phyloP scores from a whole-genome alignment of 2,888 invertebrate genomes.

The Bembecia ichneumoniformis region DNA sequence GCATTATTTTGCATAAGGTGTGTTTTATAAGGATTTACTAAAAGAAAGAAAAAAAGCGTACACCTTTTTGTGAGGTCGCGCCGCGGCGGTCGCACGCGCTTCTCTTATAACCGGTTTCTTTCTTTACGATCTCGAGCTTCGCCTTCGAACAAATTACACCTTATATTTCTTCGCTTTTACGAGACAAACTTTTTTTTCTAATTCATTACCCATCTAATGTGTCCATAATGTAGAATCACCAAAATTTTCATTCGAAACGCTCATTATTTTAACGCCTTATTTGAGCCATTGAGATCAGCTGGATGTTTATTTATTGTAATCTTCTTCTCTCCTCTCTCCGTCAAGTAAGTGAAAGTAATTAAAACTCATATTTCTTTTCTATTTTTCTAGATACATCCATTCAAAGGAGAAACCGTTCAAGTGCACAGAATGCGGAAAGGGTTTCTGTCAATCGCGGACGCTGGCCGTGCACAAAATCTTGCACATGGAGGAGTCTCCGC shows the following conservation, averaged over 20 bases:
- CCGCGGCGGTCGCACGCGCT: slow-evolving; percentile 64
- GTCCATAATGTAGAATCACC: slow-evolving; percentile 41
- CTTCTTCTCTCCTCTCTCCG: slow-evolving; percentile 17
- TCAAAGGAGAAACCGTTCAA: slow-evolving; percentile 99
- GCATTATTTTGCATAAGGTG: slow-evolving; percentile 13
- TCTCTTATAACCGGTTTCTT: slow-evolving; percentile 57
- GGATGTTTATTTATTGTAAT: slow-evolving; percentile 33
- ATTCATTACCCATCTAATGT: slow-evolving; percentile 54
- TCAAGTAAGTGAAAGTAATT: slow-evolving; percentile 33
- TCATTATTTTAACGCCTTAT: slow-evolving; percentile 33
- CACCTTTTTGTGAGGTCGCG: slow-evolving; percentile 71
- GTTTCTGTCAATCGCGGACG: slow-evolving; percentile 97
- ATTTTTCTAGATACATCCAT: slow-evolving; percentile 90
- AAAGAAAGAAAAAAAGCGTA: slow-evolving; percentile 59
- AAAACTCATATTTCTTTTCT: slow-evolving; percentile 17
- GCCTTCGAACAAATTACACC: slow-evolving; percentile 68
- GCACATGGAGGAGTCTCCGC: slow-evolving; percentile 93
- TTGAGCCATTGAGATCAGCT: slow-evolving; percentile 33
- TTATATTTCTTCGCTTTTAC: slow-evolving; percentile 71
- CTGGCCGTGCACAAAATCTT: slow-evolving; percentile 95
- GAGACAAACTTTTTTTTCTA: slow-evolving; percentile 55
- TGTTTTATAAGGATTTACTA: slow-evolving; percentile 55
- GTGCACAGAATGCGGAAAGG: slow-evolving; percentile 96
- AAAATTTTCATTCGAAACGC: slow-evolving; percentile 40
- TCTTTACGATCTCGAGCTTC: slow-evolving; percentile 67